A percentile compares a stretch with the other conserved stretches of the same genome.
These are phyloP conservation scores for Xanthorhoe spadicearia DNA, from an alignment of 2,888 invertebrate species.

Conservation along the genomic window DNA sequence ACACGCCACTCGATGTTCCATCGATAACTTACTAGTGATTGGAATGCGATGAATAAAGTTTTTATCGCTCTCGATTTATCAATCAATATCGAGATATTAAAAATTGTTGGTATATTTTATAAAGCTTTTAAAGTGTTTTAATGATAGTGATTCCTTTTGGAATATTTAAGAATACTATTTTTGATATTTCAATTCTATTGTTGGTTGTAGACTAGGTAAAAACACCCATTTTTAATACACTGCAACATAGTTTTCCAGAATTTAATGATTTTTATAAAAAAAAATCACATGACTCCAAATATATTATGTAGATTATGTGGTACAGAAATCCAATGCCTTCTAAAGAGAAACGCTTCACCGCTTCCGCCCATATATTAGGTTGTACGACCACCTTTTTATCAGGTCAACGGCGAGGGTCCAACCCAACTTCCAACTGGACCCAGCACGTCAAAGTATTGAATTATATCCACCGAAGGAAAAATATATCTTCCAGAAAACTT, in stretches of 20 bases:
- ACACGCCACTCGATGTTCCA: slow-evolving; percentile 34
- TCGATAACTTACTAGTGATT: slow-evolving; percentile 36
- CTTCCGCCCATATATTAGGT: slow-evolving; percentile 28
- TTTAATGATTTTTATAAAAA: no score
- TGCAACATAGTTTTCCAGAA: no score
- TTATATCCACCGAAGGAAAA: slow-evolving; percentile 48
- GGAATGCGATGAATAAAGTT: slow-evolving; percentile 27
- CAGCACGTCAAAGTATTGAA: slow-evolving; percentile 55
- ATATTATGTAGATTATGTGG: neutral
- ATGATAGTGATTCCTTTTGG: no score
- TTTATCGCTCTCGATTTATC: slow-evolving; percentile 13
- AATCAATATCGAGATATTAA: slow-evolving; percentile 7
- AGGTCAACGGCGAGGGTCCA: slow-evolving; percentile 68
- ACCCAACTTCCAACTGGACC: slow-evolving; percentile 44
- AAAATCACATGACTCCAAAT: no score
- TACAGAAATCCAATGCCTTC: neutral
- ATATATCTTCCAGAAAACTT: slow-evolving; percentile 38
- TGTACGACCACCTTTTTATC: slow-evolving; percentile 63
- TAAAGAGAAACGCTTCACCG: slow-evolving; percentile 10
- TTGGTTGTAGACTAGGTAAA: no score
- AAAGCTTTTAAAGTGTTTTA: no score
- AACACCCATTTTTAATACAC: no score
- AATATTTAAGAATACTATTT: no score
- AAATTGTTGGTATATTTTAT: neutral
- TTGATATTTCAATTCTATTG: no score